These are phyloP conservation scores for Steinernema khuongi DNA, from an alignment of 1,140 invertebrate species.

Conservation along the genomic window DNA sequence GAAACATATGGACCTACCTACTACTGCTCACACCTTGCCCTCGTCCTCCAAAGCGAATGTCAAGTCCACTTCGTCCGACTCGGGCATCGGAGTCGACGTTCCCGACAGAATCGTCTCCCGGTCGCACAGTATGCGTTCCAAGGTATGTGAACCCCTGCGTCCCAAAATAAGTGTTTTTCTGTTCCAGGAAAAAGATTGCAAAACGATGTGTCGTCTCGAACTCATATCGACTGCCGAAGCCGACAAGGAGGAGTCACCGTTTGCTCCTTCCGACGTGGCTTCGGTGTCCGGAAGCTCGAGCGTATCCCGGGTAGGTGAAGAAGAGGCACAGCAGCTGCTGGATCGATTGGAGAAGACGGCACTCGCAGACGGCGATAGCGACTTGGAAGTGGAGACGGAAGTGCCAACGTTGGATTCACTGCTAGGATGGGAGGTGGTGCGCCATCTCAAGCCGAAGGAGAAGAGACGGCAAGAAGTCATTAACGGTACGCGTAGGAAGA, in stretches of 20 bases:
- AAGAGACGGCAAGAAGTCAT: slow-evolving; percentile 93
- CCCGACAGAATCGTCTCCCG: slow-evolving; percentile 31
- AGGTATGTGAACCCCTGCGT: neutral
- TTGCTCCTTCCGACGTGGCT: slow-evolving; percentile 21
- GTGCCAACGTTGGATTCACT: slow-evolving; percentile 68
- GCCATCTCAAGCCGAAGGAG: slow-evolving; percentile 70
- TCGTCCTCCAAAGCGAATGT: slow-evolving; percentile 29
- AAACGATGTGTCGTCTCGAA: neutral
- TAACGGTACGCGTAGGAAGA: slow-evolving; percentile 69
- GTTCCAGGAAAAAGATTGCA: neutral
- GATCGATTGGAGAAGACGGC: slow-evolving; percentile 42
- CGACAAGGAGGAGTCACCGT: neutral
- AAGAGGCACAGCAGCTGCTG: slow-evolving; percentile 44
- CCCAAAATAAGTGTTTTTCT: neutral
- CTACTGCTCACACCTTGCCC: slow-evolving; percentile 9
- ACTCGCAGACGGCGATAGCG: slow-evolving; percentile 50
- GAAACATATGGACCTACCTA: neutral
- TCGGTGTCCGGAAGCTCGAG: slow-evolving; percentile 41
- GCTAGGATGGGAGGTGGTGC: slow-evolving; percentile 73
- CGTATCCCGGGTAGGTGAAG: slow-evolving; percentile 34
- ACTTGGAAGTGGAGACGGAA: slow-evolving; percentile 65
- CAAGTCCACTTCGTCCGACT: slow-evolving; percentile 47
- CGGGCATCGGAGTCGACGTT: slow-evolving; percentile 49
- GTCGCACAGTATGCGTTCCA: slow-evolving; percentile 41
- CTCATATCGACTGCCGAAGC: neutral